A percentile compares a stretch with the other conserved stretches of the same genome.
These are phyloP conservation scores for Sebastes umbrosus DNA, from an alignment of 2,797 vertebrate species.

Conservation along the genomic window DNA sequence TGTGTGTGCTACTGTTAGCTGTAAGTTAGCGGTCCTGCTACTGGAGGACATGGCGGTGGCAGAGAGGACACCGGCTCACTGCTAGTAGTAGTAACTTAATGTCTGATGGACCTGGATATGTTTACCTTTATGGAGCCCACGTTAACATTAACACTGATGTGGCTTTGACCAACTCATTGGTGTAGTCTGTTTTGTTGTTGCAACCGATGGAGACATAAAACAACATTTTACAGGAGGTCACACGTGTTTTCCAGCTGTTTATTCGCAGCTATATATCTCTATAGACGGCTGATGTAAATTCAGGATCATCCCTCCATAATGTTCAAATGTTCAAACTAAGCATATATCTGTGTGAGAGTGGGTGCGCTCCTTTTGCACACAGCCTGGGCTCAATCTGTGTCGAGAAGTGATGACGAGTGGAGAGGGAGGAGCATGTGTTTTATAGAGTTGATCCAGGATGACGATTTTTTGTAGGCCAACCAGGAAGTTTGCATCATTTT, in stretches of 20 bases:
- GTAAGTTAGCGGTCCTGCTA: background rate
- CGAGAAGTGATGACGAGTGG: too few relatives aligned
- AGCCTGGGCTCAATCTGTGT: too few relatives aligned
- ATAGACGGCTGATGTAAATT: background rate
- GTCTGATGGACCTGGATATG: background rate
- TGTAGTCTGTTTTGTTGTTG: background rate
- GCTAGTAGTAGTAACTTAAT: background rate
- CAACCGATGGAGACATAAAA: background rate
- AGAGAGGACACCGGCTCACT: too few relatives aligned
- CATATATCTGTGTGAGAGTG: too few relatives aligned
- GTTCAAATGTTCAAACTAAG: too few relatives aligned
- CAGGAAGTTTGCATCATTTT: too few relatives aligned
- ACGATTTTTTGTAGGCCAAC: too few relatives aligned
- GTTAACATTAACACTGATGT: background rate
- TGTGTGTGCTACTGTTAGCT: constrained; percentile 17
- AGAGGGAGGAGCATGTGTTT: too few relatives aligned
- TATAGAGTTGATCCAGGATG: too few relatives aligned
- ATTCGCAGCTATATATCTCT: too few relatives aligned
- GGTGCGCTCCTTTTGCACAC: too few relatives aligned
- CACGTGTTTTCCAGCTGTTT: background rate
- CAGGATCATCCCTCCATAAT: background rate
- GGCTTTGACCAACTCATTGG: too few relatives aligned
- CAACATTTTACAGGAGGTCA: background rate
- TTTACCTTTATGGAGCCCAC: background rate
- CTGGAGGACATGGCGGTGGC: background rate